phyloP scores from a whole-genome alignment of 2,888 invertebrate genomes.

The Drosophila koepferae region DNA sequence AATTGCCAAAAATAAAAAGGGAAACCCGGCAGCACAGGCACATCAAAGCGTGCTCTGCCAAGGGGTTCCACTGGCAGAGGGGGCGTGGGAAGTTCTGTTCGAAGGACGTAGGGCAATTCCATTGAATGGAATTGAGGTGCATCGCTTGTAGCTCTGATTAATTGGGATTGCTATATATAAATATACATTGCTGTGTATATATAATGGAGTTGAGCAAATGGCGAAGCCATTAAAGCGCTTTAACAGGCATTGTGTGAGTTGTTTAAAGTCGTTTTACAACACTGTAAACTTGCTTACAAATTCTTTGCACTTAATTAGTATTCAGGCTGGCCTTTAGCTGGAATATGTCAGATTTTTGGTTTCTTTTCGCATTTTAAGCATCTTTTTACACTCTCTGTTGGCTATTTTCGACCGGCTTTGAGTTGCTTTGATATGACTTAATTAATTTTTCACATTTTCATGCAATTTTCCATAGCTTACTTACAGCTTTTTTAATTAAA shows the following conservation, averaged over 20 bases:
- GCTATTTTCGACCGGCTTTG: background rate
- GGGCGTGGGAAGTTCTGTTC: background rate
- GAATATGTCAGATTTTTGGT: background rate
- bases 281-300: conserved; percentile 1
- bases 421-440: conserved; percentile 10
- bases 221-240: conserved; percentile 10
- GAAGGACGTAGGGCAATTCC: conserved; percentile 7
- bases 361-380: conserved; percentile 6
- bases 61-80: conserved; percentile 18
- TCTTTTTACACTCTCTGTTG: background rate
- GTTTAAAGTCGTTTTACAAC: conserved; percentile 4
- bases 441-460: conserved; percentile 17
- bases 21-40: conserved; percentile 29
- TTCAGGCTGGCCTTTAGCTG: background rate
- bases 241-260: background rate
- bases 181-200: background rate
- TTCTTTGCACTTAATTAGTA: conserved; percentile 3
- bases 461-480: conserved; percentile 3
- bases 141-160: conserved; percentile 50
- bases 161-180: conserved; percentile 32
- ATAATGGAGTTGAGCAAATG: conserved; percentile 10
- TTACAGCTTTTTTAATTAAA: conserved; percentile 22
- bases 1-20: conserved; percentile 50
- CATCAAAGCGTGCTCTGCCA: conserved; percentile 66
- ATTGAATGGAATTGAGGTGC: conserved; percentile 48